Percentiles rank a stretch among this genome's conserved stretches.
Conservation (phyloP, 2,797 vertebrate species). For the Manis javanica region DNA sequence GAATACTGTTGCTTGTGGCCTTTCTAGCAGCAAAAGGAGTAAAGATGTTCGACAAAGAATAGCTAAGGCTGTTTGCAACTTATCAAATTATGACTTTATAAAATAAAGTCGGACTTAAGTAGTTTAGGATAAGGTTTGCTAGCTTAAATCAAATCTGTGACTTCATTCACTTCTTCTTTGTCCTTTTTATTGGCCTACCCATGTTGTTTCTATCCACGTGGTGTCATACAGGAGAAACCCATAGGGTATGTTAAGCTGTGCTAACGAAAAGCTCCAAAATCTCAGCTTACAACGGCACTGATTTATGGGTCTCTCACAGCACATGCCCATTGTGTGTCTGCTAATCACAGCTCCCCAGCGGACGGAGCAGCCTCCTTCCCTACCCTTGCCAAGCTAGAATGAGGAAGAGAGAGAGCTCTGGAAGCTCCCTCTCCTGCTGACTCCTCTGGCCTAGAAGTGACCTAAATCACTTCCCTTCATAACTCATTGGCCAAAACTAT, state of each 20-base stretch:
- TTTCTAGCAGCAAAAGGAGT: background rate
- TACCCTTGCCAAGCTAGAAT: background rate
- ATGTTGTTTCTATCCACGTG: background rate
- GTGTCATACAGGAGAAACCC: background rate
- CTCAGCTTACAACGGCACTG: background rate
- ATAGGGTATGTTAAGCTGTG: background rate
- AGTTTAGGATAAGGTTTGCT: background rate
- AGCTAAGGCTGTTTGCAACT: background rate
- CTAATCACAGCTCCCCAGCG: background rate
- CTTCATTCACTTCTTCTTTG: background rate
- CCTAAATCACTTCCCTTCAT: background rate
- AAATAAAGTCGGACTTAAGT: constrained; percentile 34
- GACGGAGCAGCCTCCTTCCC: background rate
- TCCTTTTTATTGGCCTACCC: background rate
- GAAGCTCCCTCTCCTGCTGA: background rate
- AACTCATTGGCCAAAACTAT: background rate
- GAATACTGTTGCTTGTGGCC: background rate
- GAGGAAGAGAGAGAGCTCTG: background rate
- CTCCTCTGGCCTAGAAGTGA: background rate
- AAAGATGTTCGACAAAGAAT: background rate
- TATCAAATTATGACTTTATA: background rate
- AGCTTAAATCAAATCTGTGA: background rate
- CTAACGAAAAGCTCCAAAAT: background rate
- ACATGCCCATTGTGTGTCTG: background rate
- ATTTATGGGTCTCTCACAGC: background rate